A percentile compares a stretch with the other conserved stretches of the same genome.
Evolutionary conservation across 2,113 vertebrate genomes (phyloP).

Genomic region (Zapus hudsonius): DNA sequence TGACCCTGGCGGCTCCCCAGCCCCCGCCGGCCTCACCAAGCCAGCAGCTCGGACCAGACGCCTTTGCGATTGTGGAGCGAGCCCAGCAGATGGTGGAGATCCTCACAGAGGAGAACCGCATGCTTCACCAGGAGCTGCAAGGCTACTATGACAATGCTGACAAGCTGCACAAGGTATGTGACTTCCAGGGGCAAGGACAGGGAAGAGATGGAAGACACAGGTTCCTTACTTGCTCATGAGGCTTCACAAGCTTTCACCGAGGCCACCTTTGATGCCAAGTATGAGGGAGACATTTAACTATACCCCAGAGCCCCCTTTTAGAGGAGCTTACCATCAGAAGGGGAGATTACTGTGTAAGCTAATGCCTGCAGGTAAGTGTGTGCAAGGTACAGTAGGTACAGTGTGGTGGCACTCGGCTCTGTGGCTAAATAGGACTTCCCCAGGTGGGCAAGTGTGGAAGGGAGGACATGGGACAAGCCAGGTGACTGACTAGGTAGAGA

Average conservation of each 20-base stretch:
- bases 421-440: not conserved
- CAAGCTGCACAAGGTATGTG: conserved; percentile 90
- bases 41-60: conserved; percentile 86
- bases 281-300: not conserved
- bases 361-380: not conserved
- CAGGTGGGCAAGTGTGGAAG: no score
- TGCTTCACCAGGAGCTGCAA: conserved; percentile 90
- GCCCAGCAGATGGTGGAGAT: conserved; percentile 92
- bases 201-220: no score
- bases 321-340: not conserved
- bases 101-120: conserved; percentile 89
- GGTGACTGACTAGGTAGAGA: not conserved
- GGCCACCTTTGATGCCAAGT: not conserved
- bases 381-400: not conserved
- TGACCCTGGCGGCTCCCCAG: conserved; percentile 65
- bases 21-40: conserved; percentile 68
- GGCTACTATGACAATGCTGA: conserved; percentile 88
- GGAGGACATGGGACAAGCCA: not conserved
- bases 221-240: not conserved
- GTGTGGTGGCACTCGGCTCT: not conserved
- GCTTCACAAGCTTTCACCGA: rapidly evolving
- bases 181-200: not conserved
- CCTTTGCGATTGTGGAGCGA: conserved; percentile 89
- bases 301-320: not conserved
- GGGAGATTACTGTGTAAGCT: not conserved